Base-by-base conservation (phyloP, 2,797 vertebrate genomes). In the Cuniculus paca region DNA sequence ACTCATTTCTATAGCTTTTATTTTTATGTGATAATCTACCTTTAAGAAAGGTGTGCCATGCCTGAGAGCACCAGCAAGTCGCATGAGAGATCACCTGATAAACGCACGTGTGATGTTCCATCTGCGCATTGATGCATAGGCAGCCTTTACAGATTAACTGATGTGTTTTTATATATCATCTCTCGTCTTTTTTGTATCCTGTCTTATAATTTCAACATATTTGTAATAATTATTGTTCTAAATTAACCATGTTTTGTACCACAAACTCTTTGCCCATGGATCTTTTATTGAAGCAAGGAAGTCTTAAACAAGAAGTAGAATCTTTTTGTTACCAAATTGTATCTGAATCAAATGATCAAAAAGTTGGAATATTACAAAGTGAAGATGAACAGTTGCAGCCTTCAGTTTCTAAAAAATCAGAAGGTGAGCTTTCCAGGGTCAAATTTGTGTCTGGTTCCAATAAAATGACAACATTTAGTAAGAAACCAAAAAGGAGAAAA, bases 21-120 rank as follows among this genome's bases (percentile, higher is more conserved):
- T 97, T 96, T 97, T 96, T 97, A 95, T 98, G 96, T 96, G 97
- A 96, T 97, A 93, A 96, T 97, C 97, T 97, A 82, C 90, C 95
- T 95, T 98, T 97, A 97, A 97, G 89, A 96, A 97, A 97, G 93
- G 93, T 97, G 89, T 95, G 89, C 95, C 96, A 90, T 78, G 42
- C 91, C 96, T 88, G 96, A 97, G 89, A 97, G 86, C 94, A 94
- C 93, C 95, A 97, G 90, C 95, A 97, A 97, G 95, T 96, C 89
- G 54, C 78, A 85, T 96, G 95, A 96, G 91, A 95, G 93, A 96
- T 88, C 96, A 96, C 54, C 97, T 96, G 94, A 96, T 97, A 90
- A 94, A 91, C n/a, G 96, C 96, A 89, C 88, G 39, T 95, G 91
- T 93, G 96, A 96, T 97, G 93, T 91, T 97, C 96, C 93, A 91